Percentiles rank a stretch among this genome's conserved stretches.
Conservation (phyloP, 2,113 vertebrate species). For the Leptobrachium ailaonicum region DNA sequence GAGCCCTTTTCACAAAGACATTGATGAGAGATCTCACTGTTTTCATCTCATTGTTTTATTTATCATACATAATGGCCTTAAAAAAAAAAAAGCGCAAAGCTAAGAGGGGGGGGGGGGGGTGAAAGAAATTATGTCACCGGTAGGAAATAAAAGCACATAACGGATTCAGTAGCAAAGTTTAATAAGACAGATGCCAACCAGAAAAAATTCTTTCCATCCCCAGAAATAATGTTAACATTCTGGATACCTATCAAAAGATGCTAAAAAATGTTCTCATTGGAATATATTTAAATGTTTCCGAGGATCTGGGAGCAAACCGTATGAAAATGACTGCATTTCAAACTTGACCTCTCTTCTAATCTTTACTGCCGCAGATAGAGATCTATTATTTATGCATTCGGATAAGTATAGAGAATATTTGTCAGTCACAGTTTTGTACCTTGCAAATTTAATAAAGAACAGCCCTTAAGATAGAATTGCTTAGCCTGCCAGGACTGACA, state of each 20-base stretch:
- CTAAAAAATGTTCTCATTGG: slow-evolving; percentile 28
- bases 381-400: slow-evolving; percentile 69
- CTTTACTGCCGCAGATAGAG: slow-evolving; percentile 61
- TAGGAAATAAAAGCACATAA: slow-evolving; percentile 68
- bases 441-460: slow-evolving; percentile 80
- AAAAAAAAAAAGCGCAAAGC: slow-evolving; percentile 47
- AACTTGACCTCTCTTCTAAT: slow-evolving; percentile 69
- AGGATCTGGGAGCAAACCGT: neutral
- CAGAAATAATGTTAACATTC: slow-evolving; percentile 44
- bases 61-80: slow-evolving; percentile 79
- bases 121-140: slow-evolving; percentile 70
- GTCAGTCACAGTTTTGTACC: slow-evolving; percentile 75
- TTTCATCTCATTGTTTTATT: slow-evolving; percentile 81
- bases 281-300: slow-evolving; percentile 31
- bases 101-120: neutral
- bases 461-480: slow-evolving; percentile 77
- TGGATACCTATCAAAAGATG: slow-evolving; percentile 53
- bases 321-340: slow-evolving; percentile 54
- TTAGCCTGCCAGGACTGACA: slow-evolving; percentile 71
- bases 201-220: neutral
- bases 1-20: slow-evolving; percentile 96
- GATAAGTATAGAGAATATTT: slow-evolving; percentile 67
- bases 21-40: slow-evolving; percentile 94
- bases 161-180: slow-evolving; percentile 70
- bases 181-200: slow-evolving; percentile 55